phyloP scores from a whole-genome alignment of 1,140 invertebrate genomes.

The Bombus terrestris region DNA sequence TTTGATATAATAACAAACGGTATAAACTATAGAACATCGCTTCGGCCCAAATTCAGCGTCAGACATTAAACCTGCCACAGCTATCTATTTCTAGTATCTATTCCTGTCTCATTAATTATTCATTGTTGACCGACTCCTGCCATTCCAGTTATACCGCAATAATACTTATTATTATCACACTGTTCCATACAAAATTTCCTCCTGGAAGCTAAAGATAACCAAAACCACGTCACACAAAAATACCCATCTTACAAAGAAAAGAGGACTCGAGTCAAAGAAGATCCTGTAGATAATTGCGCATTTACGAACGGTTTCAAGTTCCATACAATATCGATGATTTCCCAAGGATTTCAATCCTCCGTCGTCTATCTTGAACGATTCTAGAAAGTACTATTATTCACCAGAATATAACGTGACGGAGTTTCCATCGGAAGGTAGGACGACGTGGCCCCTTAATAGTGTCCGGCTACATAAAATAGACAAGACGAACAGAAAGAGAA shows the following conservation, averaged over 20 bases:
- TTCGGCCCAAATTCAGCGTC: neutral
- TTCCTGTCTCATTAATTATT: neutral
- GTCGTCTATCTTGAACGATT: neutral
- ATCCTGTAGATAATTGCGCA: neutral
- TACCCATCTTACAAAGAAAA: neutral
- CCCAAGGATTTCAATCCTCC: slow-evolving; percentile 11
- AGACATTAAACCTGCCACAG: neutral
- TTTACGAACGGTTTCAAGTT: neutral
- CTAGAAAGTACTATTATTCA: slow-evolving; percentile 32
- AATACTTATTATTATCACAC: neutral
- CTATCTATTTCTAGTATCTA: too few relatives aligned
- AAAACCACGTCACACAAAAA: neutral
- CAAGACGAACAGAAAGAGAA: slow-evolving; percentile 24
- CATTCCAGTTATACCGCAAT: neutral
- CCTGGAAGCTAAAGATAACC: neutral
- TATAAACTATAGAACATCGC: neutral
- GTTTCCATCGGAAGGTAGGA: slow-evolving; percentile 28
- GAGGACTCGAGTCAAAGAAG: neutral
- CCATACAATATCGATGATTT: neutral
- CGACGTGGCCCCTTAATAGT: slow-evolving; percentile 39
- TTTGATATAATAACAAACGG: neutral
- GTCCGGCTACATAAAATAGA: slow-evolving; percentile 48
- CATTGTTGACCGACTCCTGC: neutral
- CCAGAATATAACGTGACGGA: slow-evolving; percentile 33
- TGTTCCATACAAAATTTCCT: neutral